Percentiles rank a stretch among this genome's conserved stretches.
phyloP scores from a whole-genome alignment of 2,113 vertebrate species.

The Trachemys scripta region DNA sequence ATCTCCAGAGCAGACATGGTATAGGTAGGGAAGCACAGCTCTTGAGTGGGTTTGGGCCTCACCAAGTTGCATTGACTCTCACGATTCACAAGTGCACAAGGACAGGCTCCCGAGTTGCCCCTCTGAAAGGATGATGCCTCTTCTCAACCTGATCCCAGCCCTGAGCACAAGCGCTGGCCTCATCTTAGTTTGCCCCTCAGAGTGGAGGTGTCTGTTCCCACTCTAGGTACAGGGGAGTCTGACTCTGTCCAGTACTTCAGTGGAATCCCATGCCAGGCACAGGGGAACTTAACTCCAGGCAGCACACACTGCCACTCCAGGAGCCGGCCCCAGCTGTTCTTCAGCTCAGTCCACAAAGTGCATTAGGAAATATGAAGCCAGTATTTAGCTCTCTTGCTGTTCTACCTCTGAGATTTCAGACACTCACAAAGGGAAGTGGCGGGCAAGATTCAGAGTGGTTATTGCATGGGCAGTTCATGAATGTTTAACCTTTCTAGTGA shows the following conservation, averaged over 20 bases:
- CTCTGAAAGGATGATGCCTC: not conserved
- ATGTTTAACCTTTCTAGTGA: not conserved
- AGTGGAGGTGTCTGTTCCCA: not conserved
- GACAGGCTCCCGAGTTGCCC: not conserved
- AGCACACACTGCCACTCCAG: not conserved
- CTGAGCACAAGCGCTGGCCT: not conserved
- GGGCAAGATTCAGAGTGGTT: not conserved
- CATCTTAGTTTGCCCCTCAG: not conserved
- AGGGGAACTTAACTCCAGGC: not conserved
- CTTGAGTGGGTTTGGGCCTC: not conserved
- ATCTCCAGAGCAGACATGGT: constrained; percentile 1
- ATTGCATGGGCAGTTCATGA: not conserved
- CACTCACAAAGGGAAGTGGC: not conserved
- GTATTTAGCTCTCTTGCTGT: too few species aligned
- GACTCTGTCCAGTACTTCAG: not conserved
- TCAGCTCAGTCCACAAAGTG: not conserved
- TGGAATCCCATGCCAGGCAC: not conserved
- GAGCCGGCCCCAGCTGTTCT: not conserved
- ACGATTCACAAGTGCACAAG: not conserved
- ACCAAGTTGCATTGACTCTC: not conserved
- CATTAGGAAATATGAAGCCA: not conserved
- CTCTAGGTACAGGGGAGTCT: not conserved
- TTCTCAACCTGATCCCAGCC: not conserved
- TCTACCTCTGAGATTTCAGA: not conserved
- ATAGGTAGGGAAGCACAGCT: not conserved